phyloP scores from a whole-genome alignment of 2,113 vertebrate species.

The Antechinus stuartii region DNA sequence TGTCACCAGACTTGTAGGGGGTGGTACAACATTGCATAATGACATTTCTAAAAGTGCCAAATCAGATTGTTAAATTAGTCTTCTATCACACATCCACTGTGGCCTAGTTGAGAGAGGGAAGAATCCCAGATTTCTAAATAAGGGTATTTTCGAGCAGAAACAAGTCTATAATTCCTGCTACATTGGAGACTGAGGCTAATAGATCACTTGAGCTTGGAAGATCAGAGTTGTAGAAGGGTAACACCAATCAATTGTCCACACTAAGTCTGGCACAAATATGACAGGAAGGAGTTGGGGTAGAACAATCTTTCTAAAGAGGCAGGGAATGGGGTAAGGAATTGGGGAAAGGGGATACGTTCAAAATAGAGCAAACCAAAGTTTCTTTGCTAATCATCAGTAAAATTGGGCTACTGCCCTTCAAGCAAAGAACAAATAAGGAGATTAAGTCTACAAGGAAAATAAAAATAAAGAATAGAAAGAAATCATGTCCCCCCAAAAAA shows the following conservation, averaged over 20 bases:
- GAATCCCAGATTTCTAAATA: not conserved
- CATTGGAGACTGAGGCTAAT: not conserved
- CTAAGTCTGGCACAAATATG: not conserved
- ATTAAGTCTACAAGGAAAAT: not conserved
- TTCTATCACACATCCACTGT: not conserved
- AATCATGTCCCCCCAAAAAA: not conserved
- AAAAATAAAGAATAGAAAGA: not conserved
- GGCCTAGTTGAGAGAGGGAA: not conserved
- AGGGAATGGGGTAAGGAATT: not conserved
- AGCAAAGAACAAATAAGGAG: not conserved
- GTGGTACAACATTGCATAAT: not conserved
- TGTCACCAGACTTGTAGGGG: not conserved
- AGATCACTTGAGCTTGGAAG: not conserved
- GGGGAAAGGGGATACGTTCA: not conserved
- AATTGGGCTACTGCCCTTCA: too few relatives aligned
- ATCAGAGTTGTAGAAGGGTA: not conserved
- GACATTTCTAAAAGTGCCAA: not conserved
- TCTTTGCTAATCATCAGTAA: not conserved
- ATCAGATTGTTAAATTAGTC: not conserved
- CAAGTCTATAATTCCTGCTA: not conserved
- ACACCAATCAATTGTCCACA: not conserved
- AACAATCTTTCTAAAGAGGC: not conserved
- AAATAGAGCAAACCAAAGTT: not conserved
- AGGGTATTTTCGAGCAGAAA: not conserved
- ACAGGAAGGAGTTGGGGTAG: not conserved